These are phyloP conservation scores for Spilarctia lutea DNA, from an alignment of 2,888 invertebrate genomes.

Conservation along the genomic window DNA sequence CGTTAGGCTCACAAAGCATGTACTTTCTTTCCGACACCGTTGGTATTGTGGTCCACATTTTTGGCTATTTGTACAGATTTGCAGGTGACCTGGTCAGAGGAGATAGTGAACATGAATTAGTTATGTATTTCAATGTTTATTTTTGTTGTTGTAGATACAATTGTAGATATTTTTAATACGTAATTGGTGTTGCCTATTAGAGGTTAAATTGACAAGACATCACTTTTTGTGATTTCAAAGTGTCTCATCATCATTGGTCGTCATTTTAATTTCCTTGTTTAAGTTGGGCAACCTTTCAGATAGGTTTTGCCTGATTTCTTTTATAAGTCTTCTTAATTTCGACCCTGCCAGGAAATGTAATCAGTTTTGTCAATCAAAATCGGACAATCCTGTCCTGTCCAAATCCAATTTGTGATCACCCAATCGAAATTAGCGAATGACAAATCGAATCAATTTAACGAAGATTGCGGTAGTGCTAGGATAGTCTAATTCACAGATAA, in stretches of 20 bases:
- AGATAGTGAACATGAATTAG: constrained; percentile 3
- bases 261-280: no score
- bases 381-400: no score
- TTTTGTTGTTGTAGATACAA: not conserved
- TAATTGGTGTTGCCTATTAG: not conserved
- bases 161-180: not conserved
- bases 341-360: no score
- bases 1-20: constrained; percentile 41
- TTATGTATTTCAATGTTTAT: not conserved
- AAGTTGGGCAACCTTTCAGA: no score
- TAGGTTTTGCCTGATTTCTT: no score
- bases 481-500: no score
- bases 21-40: constrained; percentile 39
- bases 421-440: no score
- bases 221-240: not conserved
- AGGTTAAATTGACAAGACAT: not conserved
- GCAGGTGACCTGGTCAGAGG: constrained; percentile 3
- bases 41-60: constrained; percentile 22
- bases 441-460: no score
- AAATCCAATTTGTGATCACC: no score
- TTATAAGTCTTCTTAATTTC: no score
- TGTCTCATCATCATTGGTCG: not conserved
- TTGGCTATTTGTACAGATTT: constrained; percentile 21
- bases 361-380: no score
- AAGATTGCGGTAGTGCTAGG: no score